Evolutionary conservation across 1,140 invertebrate species (phyloP).

Genomic region (Microplitis demolitor): DNA sequence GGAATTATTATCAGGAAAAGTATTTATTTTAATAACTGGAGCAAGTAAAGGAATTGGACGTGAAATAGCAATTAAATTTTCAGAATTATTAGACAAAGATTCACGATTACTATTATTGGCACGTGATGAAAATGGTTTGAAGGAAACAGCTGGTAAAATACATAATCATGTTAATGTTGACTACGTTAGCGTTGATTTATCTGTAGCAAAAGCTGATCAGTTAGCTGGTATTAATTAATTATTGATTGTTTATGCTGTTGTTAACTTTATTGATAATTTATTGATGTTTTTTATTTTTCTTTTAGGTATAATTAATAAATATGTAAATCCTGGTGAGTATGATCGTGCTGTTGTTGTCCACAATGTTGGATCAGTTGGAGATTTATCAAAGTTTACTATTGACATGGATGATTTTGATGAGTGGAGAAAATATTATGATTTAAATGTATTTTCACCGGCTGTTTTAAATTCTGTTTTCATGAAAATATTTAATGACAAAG

Average conservation of each 20-base stretch:
- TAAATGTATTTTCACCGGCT: constrained; percentile 81
- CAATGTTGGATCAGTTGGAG: constrained; percentile 88
- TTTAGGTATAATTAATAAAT: constrained; percentile 57
- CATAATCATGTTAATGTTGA: constrained; percentile 58
- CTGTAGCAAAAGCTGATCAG: constrained; percentile 56
- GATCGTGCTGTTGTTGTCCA: constrained; percentile 80
- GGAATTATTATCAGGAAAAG: constrained; percentile 58
- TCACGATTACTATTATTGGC: constrained; percentile 80
- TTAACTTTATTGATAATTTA: constrained; percentile 1
- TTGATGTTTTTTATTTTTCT: constrained; percentile 15
- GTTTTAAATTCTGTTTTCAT: constrained; percentile 80
- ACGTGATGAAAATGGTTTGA: constrained; percentile 69
- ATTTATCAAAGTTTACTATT: constrained; percentile 66
- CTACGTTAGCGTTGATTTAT: constrained; percentile 66
- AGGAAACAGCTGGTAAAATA: constrained; percentile 65
- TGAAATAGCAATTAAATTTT: constrained; percentile 74
- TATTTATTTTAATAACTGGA: constrained; percentile 76
- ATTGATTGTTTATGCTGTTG: neutral
- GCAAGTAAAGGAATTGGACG: constrained; percentile 88
- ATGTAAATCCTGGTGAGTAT: constrained; percentile 61
- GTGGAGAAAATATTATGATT: constrained; percentile 72
- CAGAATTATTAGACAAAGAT: constrained; percentile 65
- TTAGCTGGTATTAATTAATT: constrained; percentile 53
- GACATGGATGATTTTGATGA: constrained; percentile 67
- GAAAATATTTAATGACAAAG: constrained; percentile 59